Conservation (phyloP, 2,888 invertebrate species). For the Hesperia comma region DNA sequence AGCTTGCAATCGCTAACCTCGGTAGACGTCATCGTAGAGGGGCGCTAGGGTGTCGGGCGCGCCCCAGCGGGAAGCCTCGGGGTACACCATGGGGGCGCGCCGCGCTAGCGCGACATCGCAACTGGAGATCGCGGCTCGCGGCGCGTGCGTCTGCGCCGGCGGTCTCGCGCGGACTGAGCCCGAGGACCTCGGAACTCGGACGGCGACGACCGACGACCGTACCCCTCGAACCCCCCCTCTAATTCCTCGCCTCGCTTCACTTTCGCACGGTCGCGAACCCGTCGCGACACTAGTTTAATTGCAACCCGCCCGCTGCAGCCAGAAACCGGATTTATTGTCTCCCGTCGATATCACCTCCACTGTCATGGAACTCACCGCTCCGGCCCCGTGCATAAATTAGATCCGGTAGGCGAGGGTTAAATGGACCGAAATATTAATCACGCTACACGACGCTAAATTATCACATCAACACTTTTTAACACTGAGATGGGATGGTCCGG, state of each 20-base stretch:
- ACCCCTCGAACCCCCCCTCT: conserved; percentile 37
- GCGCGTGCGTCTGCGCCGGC: conserved; percentile 73
- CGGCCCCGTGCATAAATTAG: conserved; percentile 42
- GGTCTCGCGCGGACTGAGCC: conserved; percentile 72
- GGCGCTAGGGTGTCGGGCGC: conserved; percentile 86
- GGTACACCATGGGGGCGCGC: conserved; percentile 81
- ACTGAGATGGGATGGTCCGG: conserved; percentile 35
- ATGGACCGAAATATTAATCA: conserved; percentile 42
- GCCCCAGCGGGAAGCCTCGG: conserved; percentile 85
- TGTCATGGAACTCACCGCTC: conserved; percentile 49
- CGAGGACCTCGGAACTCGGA: conserved; percentile 30
- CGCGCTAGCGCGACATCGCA: conserved; percentile 70
- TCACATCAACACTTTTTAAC: conserved; percentile 37
- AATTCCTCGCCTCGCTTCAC: conserved; percentile 65
- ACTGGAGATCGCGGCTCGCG: conserved; percentile 46
- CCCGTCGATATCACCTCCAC: conserved; percentile 70
- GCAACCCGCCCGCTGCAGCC: conserved; percentile 71
- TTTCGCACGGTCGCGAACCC: conserved; percentile 78
- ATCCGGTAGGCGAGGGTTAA: conserved; percentile 46
- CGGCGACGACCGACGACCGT: conserved; percentile 23
- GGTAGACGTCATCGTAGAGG: conserved; percentile 86
- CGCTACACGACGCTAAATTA: conserved; percentile 34
- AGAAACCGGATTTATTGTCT: conserved; percentile 81
- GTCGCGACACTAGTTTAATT: conserved; percentile 82
- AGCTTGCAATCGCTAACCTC: conserved; percentile 81